These are phyloP conservation scores for Ptychochromis oligacanthus DNA, from an alignment of 2,113 vertebrate genomes.

Conservation along the genomic window DNA sequence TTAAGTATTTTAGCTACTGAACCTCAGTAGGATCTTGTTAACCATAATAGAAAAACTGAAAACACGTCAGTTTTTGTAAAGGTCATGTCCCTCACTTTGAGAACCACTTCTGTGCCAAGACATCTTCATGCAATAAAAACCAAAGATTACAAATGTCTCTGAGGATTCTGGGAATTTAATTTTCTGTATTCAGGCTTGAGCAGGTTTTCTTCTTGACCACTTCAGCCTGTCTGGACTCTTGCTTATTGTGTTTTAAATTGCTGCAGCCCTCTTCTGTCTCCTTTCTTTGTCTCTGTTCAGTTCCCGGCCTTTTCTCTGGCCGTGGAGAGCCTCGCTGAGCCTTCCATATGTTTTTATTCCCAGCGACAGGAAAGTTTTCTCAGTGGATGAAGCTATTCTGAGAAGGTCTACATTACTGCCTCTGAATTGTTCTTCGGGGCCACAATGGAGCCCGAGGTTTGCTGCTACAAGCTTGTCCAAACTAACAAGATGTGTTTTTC, in stretches of 20 bases:
- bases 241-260: neutral
- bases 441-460: slow-evolving; percentile 9
- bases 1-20: neutral
- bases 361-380: slow-evolving; percentile 15
- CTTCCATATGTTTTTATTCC: neutral
- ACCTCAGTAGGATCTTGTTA: neutral
- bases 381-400: neutral
- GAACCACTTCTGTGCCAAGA: neutral
- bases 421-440: slow-evolving; percentile 4
- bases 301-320: neutral
- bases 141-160: neutral
- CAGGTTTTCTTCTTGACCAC: neutral
- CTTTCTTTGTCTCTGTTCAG: neutral
- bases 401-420: neutral
- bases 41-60: neutral
- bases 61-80: neutral
- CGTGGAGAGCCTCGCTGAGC: fast-evolving
- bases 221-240: neutral
- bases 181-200: neutral
- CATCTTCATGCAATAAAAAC: neutral
- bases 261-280: neutral
- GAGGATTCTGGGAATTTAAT: neutral
- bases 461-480: slow-evolving; percentile 1
- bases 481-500: slow-evolving; percentile 19
- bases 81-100: neutral